These are phyloP conservation scores for Drosophila falleni DNA, from an alignment of 2,888 invertebrate species.

Conservation along the genomic window DNA sequence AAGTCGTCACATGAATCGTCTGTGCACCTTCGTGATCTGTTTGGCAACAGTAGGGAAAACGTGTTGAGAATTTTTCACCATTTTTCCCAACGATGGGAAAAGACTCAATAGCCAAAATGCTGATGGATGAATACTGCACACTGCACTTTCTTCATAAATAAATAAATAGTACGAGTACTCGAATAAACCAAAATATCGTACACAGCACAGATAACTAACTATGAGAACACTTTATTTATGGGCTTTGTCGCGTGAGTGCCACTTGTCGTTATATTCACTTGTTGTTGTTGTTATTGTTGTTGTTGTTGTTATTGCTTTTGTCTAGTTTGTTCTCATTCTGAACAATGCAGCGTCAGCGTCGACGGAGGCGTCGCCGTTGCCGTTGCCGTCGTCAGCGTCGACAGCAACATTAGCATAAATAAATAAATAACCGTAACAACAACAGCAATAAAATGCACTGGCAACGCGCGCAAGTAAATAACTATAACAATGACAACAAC, in stretches of 20 bases:
- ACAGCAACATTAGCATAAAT: conserved; percentile 75
- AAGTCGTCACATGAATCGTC: conserved; percentile 40
- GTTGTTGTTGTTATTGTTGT: conserved; percentile 23
- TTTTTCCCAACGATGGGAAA: conserved; percentile 59
- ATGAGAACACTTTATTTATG: conserved; percentile 72
- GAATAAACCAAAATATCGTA: conserved; percentile 37
- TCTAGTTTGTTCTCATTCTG: conserved; percentile 72
- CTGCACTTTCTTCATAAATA: conserved; percentile 59
- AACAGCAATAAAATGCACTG: conserved; percentile 53
- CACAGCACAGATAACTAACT: conserved; percentile 57
- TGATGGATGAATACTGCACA: conserved; percentile 6
- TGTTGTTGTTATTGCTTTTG: conserved; percentile 43
- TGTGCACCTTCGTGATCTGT: conserved; percentile 50
- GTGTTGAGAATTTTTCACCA: conserved; percentile 67
- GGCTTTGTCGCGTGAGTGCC: conserved; percentile 70
- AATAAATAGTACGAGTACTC: conserved; percentile 26
- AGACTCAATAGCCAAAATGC: conserved; percentile 20
- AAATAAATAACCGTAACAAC: conserved; percentile 76
- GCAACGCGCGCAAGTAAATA: conserved; percentile 59
- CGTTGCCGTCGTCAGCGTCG: conserved; percentile 38
- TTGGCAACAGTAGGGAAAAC: conserved; percentile 47
- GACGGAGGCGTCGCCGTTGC: conserved; percentile 35
- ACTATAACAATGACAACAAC: conserved; percentile 41
- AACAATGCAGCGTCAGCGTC: conserved; percentile 70
- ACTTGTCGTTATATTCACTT: conserved; percentile 49